phyloP scores from a whole-genome alignment of 2,797 vertebrate species.

The Enteromius unitaeniatus region DNA sequence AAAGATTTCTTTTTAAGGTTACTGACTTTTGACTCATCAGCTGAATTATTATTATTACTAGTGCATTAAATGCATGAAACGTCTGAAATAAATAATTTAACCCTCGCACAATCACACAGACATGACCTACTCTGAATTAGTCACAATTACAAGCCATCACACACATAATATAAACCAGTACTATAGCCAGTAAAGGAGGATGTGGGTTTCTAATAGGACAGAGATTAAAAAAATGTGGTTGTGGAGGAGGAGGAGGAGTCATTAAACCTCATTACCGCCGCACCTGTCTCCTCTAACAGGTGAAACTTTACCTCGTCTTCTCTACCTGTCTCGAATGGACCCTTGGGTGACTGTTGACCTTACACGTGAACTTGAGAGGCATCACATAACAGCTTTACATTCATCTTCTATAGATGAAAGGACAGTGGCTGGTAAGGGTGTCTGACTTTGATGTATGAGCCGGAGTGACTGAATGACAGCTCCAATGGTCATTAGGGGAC shows the following conservation, averaged over 20 bases:
- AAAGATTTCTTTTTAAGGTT: not conserved
- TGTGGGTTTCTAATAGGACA: not conserved
- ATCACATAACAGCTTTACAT: conserved; percentile 59
- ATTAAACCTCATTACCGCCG: conserved; percentile 10
- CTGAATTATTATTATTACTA: not conserved
- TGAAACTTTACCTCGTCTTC: conserved; percentile 60
- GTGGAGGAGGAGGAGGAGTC: not conserved
- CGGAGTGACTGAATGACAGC: conserved; percentile 32
- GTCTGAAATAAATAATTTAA: not conserved
- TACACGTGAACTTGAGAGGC: conserved; percentile 59
- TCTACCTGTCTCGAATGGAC: conserved; percentile 47
- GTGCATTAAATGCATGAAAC: not conserved
- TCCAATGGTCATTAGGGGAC: conserved; percentile 21
- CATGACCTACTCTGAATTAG: no score
- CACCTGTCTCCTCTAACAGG: conserved; percentile 51
- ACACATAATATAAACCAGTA: not conserved
- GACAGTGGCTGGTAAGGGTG: conserved; percentile 46
- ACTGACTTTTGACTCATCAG: not conserved
- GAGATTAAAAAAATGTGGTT: conserved; percentile 28
- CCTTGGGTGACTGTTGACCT: conserved; percentile 61
- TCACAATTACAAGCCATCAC: not conserved
- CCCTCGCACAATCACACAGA: not conserved
- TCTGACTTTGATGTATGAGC: conserved; percentile 50
- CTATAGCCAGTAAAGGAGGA: not conserved
- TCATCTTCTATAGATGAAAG: conserved; percentile 60